Evolutionary conservation across 2,113 vertebrate species (phyloP), one percentile per base, ranked within the genome.

Genomic region (Trachemys scripta): DNA sequence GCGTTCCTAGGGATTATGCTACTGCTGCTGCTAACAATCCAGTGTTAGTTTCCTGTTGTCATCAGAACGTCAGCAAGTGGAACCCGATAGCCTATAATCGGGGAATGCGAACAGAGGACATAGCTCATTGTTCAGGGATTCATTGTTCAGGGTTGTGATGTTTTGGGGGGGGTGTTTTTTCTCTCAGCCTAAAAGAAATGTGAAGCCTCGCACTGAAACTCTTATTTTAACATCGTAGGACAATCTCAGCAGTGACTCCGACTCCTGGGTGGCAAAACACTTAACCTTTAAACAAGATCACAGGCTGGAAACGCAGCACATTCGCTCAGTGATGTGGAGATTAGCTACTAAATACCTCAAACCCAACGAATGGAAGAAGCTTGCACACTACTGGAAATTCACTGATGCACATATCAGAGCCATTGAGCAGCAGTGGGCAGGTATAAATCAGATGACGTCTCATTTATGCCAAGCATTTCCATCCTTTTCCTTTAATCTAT

Each of bases 361-460:
- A 82, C 98, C 98, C 1, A 98, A 97, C 0, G 99, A 99, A 87
- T 99, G 99, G 99, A 99, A 99, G 97, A 98, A 98, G 89, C 98
- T 99, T 62, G 99, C 99, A 0, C 98, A 98, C 38, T 96, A 97
- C 96, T 99, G 99, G 99, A 98, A 98, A 54, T 99, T 99, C 97
- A 99, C 98, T 0, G 98, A 99, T 24, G 98, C 98, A 5, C 99
- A 99, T 3, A 90, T 99, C 38, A 97, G 96, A 2, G 99, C 99
- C 51, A 99, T 99, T 19, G 99, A 99, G 81, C 99, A 99, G 0
- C 99, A 99, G 84, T 99, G 99, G 99, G 98, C 99, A 98, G 99
- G 99, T 99, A 98, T 17, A 27, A 51, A 95, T 16, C 59, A 54
- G 45, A 42, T 72, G 65, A 20, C 8, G 1, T 72, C n/a, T 72